Evolutionary conservation across 2,888 invertebrate genomes (phyloP).

Genomic region (Spicauda simplicius): DNA sequence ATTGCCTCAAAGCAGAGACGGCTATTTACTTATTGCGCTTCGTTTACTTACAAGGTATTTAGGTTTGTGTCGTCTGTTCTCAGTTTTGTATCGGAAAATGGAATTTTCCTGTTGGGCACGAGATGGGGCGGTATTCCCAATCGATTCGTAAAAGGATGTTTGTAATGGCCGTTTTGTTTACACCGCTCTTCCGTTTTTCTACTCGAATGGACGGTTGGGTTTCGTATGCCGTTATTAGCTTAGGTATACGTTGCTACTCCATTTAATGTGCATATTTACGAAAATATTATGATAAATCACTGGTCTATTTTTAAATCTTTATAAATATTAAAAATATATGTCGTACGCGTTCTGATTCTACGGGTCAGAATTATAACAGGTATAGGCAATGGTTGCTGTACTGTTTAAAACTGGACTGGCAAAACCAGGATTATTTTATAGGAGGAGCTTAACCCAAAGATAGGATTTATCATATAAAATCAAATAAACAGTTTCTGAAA

Average conservation of each 20-base stretch:
- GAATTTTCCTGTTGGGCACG: slow-evolving; percentile 78
- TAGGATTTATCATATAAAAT: no score
- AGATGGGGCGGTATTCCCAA: slow-evolving; percentile 73
- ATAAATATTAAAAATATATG: no score
- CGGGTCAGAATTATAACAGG: no score
- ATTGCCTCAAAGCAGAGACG: slow-evolving; percentile 70
- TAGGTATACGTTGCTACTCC: neutral
- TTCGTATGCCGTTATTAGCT: slow-evolving; percentile 29
- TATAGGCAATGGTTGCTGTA: no score
- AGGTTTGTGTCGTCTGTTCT: slow-evolving; percentile 73
- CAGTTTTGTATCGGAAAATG: slow-evolving; percentile 78
- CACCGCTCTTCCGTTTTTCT: slow-evolving; percentile 48
- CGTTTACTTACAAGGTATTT: slow-evolving; percentile 83
- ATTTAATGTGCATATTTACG: no score
- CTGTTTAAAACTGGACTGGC: no score
- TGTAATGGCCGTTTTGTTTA: slow-evolving; percentile 66
- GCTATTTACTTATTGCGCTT: slow-evolving; percentile 81
- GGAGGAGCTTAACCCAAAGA: no score
- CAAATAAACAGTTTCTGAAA: no score
- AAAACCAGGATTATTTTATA: no score
- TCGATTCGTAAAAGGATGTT: slow-evolving; percentile 69
- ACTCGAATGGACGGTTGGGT: slow-evolving; percentile 41
- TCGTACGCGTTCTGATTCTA: no score
- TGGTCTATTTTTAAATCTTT: no score
- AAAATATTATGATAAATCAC: no score